Percentiles rank a stretch among this genome's conserved stretches.
Conservation (phyloP, 2,888 invertebrate species). For the Cryptus viduatorius region DNA sequence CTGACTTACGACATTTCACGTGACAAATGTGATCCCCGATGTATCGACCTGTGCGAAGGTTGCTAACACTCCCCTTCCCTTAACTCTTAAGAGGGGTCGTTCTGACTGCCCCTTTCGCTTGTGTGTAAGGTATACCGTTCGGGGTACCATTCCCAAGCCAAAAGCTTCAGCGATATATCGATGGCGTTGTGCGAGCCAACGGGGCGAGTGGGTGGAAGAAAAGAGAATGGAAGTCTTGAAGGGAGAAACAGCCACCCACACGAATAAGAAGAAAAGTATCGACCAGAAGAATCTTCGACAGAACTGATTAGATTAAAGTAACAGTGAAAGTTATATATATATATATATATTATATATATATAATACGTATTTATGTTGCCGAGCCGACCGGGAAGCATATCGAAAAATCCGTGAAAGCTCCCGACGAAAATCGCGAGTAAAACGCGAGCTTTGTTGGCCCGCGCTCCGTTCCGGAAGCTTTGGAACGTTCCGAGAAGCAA, state of each 20-base stretch:
- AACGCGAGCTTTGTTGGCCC: not conserved
- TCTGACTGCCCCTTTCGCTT: not conserved
- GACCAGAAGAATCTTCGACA: conserved; percentile 30
- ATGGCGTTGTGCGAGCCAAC: conserved; percentile 31
- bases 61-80: conserved; percentile 9
- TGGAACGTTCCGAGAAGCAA: not conserved
- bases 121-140: conserved; percentile 3
- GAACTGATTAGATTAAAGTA: conserved; percentile 51
- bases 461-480: not conserved
- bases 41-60: conserved; percentile 58
- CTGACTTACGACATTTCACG: conserved; percentile 63
- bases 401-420: not conserved
- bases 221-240: not conserved
- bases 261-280: conserved; percentile 13
- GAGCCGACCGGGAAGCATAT: conserved; percentile 5
- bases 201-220: conserved; percentile 33
- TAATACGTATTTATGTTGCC: not conserved
- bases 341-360: conserved; percentile 21
- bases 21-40: conserved; percentile 69
- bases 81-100: conserved; percentile 37
- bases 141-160: conserved; percentile 29
- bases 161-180: conserved; percentile 54
- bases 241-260: not conserved
- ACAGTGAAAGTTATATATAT: conserved; percentile 28
- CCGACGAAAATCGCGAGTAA: conserved; percentile 34